Base-by-base conservation (phyloP, 92 coral and sea anemone species). In the Epizoanthus ramosus region DNA sequence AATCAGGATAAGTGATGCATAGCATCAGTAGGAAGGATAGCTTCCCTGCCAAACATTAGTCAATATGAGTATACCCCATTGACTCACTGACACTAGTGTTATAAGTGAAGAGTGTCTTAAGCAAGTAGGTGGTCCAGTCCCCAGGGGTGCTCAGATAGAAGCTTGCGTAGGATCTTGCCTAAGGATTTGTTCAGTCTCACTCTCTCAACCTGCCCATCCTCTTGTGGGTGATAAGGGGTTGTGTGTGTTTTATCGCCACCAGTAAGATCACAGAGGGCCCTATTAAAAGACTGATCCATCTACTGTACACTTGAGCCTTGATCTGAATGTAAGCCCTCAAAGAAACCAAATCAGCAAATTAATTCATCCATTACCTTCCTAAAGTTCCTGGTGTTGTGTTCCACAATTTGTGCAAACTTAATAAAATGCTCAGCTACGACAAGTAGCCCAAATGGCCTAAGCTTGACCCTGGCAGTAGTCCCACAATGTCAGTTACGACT, bases 401-500 rank as follows among this genome's bases (percentile, higher is more conserved):
- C 60, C 87, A 73, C 63, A 65, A 63, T 73, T 53, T 87, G 52
- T 12, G 58, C 59, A 79, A 85, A 87, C 50, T 83, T 79, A 21
- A 85, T 75, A 41, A 88, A 83, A 60, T 87, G 80, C 28, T 88
- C 88, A 3, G 85, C 63, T 5, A 88, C 88, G 67, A 88, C 88
- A 66, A 88, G 79, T 59, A 88, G 24, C 85, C 79, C 85, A 75
- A 79, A 33, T 88, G 72, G 18, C 82, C 81, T 9, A 28, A 19
- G 56, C 79, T 85, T 6, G 85, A 73, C 12, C 84, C 81, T 67
- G 84, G 85, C 69, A 88, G 73, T 59, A 79, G 24, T 73, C 79
- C 77, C 85, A 63, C 84, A 37, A 37, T 37, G 6, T 37, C 43
- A 6, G 6, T 37, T 37, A 6, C 43, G 31, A 37, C 43, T 37